Conservation (phyloP, 2,888 invertebrate genomes). For the Gryllus longicercus region DNA sequence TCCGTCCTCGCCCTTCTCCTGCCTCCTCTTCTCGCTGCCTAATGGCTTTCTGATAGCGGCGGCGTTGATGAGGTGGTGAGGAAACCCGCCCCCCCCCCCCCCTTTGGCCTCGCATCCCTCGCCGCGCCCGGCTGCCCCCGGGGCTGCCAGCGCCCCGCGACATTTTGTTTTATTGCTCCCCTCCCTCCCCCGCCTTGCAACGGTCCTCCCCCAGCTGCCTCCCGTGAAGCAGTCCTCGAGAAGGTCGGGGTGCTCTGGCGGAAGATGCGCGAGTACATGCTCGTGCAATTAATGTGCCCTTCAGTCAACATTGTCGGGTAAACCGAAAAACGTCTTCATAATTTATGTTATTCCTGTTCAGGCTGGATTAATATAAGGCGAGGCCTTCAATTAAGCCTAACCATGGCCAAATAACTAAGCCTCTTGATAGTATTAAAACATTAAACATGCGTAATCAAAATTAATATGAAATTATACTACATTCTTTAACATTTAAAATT, state of each 20-base stretch:
- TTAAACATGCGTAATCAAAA: too few species aligned
- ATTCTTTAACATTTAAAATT: too few species aligned
- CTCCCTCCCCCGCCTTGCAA: slow-evolving; percentile 35
- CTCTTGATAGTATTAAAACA: too few species aligned
- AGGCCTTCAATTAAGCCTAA: too few species aligned
- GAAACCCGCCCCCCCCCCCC: background rate
- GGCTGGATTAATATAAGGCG: too few species aligned
- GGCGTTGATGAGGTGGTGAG: background rate
- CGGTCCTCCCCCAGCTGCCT: slow-evolving; percentile 37
- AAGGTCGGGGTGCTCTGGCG: background rate
- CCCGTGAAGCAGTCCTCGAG: slow-evolving; percentile 29
- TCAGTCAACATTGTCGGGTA: too few species aligned
- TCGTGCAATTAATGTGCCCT: background rate
- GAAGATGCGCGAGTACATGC: background rate
- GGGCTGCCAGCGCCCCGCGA: background rate
- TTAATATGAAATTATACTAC: too few species aligned
- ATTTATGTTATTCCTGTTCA: too few species aligned
- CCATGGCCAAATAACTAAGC: too few species aligned
- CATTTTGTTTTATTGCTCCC: background rate
- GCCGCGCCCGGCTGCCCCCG: background rate
- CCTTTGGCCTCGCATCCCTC: too few species aligned
- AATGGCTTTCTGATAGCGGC: background rate
- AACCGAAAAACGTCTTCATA: too few species aligned
- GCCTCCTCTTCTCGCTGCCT: background rate
- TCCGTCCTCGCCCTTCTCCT: background rate